Evolutionary conservation across 30 jellyfish, hydroid and myxozoan species (phyloP), one percentile per base, ranked within the genome.

Genomic region (Aurelia sp.): DNA sequence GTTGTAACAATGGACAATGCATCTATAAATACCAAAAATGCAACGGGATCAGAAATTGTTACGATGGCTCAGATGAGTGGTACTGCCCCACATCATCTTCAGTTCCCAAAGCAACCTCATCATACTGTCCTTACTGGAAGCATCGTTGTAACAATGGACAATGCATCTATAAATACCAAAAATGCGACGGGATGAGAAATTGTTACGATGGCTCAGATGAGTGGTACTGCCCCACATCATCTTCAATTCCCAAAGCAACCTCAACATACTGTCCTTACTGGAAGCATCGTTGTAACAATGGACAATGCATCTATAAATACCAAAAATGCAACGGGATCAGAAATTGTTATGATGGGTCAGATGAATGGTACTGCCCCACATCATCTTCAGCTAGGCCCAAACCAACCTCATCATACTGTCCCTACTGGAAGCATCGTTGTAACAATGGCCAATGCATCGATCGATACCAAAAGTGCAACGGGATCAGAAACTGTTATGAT

Each of bases 341-440:
- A 3, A 55, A 74, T 53, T 74, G 85, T 35, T 74, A 8, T 51
- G 85, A 74, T 74, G 85, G 85, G 53, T 74, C 85, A 74, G 85
- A 74, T 53, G 85, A 74, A 74, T 55, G n/a, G n/a, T 9, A 30
- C 61, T 68, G 80, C 24, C 80, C 80, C 48, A 11, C 61, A 12
- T 68, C 80, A 6, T 3, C 61, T n/a, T n/a, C n/a, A 19, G 21
- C 80, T 3, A 19, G 1, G 13, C 80, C 80, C 31, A 27, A 30
- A 21, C 80, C 80, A 68, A 68, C 80, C 4, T 13, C 58, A 44
- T 68, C 80, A 11, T 68, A 68, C 80, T 68, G 80, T 44, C 80
- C 80, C 31, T 68, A 68, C 61, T 68, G 80, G 80, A 68, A 68
- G 59, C 40, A 21, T 55, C 31, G 80, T 21, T 68, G 80, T 44